phyloP scores from a whole-genome alignment of 2,113 vertebrate species.

The Tachycineta bicolor region DNA sequence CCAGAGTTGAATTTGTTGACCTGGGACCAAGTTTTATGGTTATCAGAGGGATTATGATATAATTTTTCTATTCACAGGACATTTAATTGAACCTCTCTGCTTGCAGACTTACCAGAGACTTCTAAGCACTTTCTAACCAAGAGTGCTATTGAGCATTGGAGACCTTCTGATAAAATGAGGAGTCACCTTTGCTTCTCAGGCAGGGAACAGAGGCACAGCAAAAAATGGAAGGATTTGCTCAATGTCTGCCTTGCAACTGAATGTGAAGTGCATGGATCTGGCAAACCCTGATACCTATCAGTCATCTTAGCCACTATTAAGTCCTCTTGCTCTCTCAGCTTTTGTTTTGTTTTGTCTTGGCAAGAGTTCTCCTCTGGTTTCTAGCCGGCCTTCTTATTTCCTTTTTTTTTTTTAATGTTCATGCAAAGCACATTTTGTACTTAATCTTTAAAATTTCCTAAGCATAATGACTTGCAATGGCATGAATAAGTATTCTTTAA shows the following conservation, averaged over 20 bases:
- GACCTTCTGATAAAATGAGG: fast-evolving
- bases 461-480: conserved; percentile 4
- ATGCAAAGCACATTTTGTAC: conserved; percentile 11
- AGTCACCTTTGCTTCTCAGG: not conserved
- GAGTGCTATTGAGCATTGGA: not conserved
- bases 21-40: not conserved
- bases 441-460: conserved; percentile 50
- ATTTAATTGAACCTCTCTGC: not conserved
- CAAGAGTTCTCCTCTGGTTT: not conserved
- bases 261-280: not conserved
- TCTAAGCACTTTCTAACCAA: not conserved
- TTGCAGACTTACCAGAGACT: not conserved
- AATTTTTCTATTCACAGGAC: not conserved
- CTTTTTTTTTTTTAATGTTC: not conserved
- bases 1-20: not conserved
- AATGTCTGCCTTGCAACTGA: not conserved
- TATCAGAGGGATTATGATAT: not conserved
- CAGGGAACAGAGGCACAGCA: not conserved
- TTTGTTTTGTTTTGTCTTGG: not conserved
- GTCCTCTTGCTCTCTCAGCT: not conserved
- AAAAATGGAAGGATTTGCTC: not conserved
- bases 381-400: not conserved
- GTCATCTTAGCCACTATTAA: not conserved
- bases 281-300: not conserved
- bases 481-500: conserved; percentile 12